Evolutionary conservation across 2,888 invertebrate genomes (phyloP), one percentile per base, ranked within the genome.

Genomic region (Alentia gelatinosa): DNA sequence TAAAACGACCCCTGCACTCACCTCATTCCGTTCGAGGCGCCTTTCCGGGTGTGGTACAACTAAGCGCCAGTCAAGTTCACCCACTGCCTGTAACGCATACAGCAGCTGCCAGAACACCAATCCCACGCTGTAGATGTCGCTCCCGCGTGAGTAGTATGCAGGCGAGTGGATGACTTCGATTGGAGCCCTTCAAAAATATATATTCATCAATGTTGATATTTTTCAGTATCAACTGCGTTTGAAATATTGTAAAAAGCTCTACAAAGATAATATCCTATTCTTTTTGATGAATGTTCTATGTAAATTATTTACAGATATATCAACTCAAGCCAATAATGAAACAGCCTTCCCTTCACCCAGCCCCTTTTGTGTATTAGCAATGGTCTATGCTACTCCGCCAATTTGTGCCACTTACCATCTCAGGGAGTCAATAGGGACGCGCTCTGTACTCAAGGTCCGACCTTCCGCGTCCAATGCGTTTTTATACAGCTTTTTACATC

Each of bases 101-200:
- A 89, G n/a, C 39, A 89, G 40, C 42, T 89, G 89, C 89, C 89
- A 89, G 42, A 89, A 75, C 26, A 89, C 26, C 42, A 56, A 15
- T 7, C 30, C 68, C 12, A 40, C 26, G 33, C 89, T 89, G 89
- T 89, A 89, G 33, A 89, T 42, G 47, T 89, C 89, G 26, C 89
- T 89, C 40, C n/a, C 39, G 3, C 40, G 68, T 5, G 68, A 74
- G 89, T 40, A 89, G 63, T 63, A 89, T 1, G 89, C 74, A 39
- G 74, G 89, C 9, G 30, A n/a, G 26, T n/a, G 47, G 15, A 89
- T 5, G 30, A 74, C 75, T 40, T 89, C 89, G 26, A 42, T 39
- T 63, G 89, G 56, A 19, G 89, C 37, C 89, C 89, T 89, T 3
- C 12, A 63, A 33, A 1, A 37, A 79, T 79, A 7, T 3, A 79